Evolutionary conservation across 2,888 invertebrate species (phyloP), one percentile per base, ranked within the genome.

Genomic region (Trachelus troglodyta): DNA sequence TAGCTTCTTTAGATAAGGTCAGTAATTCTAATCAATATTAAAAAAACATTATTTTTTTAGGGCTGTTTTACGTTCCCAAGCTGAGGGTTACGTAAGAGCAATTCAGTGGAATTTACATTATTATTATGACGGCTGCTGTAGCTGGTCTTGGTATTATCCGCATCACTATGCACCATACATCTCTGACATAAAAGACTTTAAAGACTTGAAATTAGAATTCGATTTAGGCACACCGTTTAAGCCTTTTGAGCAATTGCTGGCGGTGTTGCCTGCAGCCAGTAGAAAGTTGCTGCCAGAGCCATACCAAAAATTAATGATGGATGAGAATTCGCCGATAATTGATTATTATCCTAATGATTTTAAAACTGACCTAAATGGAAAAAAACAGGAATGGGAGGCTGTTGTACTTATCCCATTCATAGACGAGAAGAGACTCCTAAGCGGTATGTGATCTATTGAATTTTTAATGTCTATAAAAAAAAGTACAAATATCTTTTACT

Each of bases 91-190:
- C 90, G 96, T 99, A 12, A 93, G 96, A 69, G 99, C 98, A 0
- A 95, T 99, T 75, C 99, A 99, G 87, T 99, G 99, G 99, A 98
- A 98, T 89, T 93, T 99, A 31, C 94, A 96, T 89, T 99, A 99
- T 92, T 99, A 99, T 92, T 99, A 98, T 92, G 95, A 97, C 87
- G 99, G 99, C 11, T 97, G 98, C 73, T 96, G 96, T 76, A 98
- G 98, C 0, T 99, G 99, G 99, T 97, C 97, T 40, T 99, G 99
- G 99, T 99, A 94, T 92, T 99, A 98, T 92, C 98, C 98, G 0
- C 97, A 97, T 89, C 99, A 99, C 92, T 99, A 99, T 92, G 97
- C 99, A 0, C 99, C 99, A 0, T 99, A 96, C 90, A 96, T 98
- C 84, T 98, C 98, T 4, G 99, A 99, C 90, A 94, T 99, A 68